phyloP scores from a whole-genome alignment of 1,140 invertebrate genomes.

The Melipona quadrifasciata region DNA sequence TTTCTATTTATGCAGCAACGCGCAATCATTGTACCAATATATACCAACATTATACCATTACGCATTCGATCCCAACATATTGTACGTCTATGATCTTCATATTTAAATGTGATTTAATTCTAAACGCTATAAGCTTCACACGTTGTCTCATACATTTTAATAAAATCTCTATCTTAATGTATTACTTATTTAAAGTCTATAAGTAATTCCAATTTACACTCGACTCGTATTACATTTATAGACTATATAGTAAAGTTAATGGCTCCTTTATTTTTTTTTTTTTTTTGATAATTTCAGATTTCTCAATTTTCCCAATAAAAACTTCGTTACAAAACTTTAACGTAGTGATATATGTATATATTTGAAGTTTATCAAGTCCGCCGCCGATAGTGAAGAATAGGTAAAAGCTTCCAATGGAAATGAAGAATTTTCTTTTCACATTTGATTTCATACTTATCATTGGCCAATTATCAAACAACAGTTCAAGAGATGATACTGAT shows the following conservation, averaged over 20 bases:
- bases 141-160: neutral
- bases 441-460: neutral
- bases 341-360: too few species aligned
- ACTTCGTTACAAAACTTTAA: neutral
- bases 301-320: neutral
- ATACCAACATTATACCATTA: neutral
- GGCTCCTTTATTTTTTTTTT: too few species aligned
- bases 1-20: neutral
- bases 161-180: conserved; percentile 15
- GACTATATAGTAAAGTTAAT: conserved; percentile 18
- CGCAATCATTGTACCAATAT: neutral
- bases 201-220: conserved; percentile 25
- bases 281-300: neutral
- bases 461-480: neutral
- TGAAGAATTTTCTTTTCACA: neutral
- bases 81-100: neutral
- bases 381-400: neutral
- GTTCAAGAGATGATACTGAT: neutral
- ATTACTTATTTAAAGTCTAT: neutral
- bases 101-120: conserved; percentile 1
- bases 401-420: neutral
- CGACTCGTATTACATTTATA: conserved; percentile 18
- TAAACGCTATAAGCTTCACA: conserved; percentile 18
- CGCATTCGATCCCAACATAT: neutral
- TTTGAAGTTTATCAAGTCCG: neutral